These are phyloP conservation scores for Nixonia krombeini DNA, from an alignment of 1,140 invertebrate species.

Conservation along the genomic window DNA sequence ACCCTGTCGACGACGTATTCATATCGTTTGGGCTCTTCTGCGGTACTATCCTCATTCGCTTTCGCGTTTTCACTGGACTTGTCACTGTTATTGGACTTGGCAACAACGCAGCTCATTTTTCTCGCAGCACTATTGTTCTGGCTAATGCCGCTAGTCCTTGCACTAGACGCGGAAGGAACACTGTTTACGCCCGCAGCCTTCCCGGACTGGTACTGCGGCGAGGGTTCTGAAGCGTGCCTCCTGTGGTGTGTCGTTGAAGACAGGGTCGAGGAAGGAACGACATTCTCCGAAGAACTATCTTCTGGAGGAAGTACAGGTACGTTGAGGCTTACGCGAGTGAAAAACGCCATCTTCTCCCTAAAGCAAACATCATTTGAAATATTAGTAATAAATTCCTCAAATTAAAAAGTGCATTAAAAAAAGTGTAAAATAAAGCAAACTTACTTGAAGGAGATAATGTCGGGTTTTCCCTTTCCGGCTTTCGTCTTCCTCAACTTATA, in stretches of 20 bases:
- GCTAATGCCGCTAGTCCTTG: constrained; percentile 9
- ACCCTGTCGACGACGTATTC: constrained; percentile 79
- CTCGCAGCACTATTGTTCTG: constrained; percentile 7
- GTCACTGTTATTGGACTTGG: constrained; percentile 12
- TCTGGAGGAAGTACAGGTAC: constrained; percentile 84
- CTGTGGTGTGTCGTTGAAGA: neutral
- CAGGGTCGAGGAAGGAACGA: too few species aligned
- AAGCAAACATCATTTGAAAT: too few species aligned
- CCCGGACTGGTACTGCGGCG: neutral
- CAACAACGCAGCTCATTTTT: constrained; percentile 1
- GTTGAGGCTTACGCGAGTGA: constrained; percentile 84
- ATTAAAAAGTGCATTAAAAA: constrained; percentile 22
- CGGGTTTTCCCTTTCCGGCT: constrained; percentile 89
- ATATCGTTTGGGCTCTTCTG: constrained; percentile 74
- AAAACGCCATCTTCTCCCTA: constrained; percentile 97
- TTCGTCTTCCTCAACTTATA: constrained; percentile 90
- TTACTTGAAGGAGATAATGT: constrained; percentile 94
- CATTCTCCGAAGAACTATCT: constrained; percentile 61
- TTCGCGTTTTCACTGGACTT: constrained; percentile 26
- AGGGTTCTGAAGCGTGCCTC: neutral
- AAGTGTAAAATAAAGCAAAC: constrained; percentile 58
- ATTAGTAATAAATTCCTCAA: neutral
- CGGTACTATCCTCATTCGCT: constrained; percentile 47
- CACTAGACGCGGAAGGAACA: constrained; percentile 10
- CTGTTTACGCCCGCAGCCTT: constrained; percentile 17